Evolutionary conservation across 2,888 invertebrate genomes (phyloP), one percentile per base, ranked within the genome.

Genomic region (Platycheirus rosarum): DNA sequence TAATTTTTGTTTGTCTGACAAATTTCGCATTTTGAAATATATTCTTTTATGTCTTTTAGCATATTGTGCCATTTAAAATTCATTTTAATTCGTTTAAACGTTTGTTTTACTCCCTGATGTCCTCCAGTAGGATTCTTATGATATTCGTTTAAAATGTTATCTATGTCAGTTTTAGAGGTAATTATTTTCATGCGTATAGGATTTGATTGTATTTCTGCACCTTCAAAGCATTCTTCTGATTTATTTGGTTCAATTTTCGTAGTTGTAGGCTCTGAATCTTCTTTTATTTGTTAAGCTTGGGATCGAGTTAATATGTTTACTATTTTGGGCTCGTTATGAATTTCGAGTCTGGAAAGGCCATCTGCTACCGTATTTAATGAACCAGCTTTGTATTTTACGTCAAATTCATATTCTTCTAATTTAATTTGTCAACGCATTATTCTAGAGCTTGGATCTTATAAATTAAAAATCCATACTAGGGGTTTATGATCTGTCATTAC

Each of bases 1-100:
- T n/a, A n/a, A n/a, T n/a, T n/a, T n/a, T n/a, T n/a, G n/a, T n/a
- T 51, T 32, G 32, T 51, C 9, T 51, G 51, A 51, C 51, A 49
- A 23, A 6, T 14, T 32, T 51, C 16, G 14, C 51, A 51, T 9
- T 51, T 51, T 51, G 51, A 51, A 32, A 51, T 51, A 51, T 32
- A 51, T 51, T 51, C 51, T 29, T 51, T 51, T 9, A 51, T 51
- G 14, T 51, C 51, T 7, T 51, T 32, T 3, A 51, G 51, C 29
- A 51, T 51, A 18, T 44, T 44, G 6, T 44, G 44, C 18, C 44
- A 44, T 44, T 44, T 44, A 18, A 44, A 44, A 2, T 44, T 44
- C 44, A 44, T 44, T 0, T 44, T 44, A 18, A 44, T 44, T 44
- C 44, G 8, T 6, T 44, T 44, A 44, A 44, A 44, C 8, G 18